Evolutionary conservation across 2,888 invertebrate species (phyloP), one percentile per base, ranked within the genome.

Genomic region (Macrophya annulata): DNA sequence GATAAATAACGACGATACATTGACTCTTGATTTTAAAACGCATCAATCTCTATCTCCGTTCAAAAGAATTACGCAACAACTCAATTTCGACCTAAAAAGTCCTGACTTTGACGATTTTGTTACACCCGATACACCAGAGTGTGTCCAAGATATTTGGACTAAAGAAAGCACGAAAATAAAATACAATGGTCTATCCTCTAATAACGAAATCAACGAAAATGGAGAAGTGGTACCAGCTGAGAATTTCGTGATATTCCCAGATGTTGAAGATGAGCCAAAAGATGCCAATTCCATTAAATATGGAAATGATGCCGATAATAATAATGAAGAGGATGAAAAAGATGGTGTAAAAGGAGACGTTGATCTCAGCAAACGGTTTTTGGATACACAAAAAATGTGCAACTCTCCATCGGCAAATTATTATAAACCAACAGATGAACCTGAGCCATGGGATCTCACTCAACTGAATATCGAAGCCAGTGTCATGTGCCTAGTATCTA

Each of bases 401-500:
- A 95, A 95, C 88, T 96, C 96, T 82, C 96, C 96, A 43, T 96
- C 96, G 21, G 96, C 97, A 1, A 97, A 97, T 93, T 97, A 97
- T 91, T 97, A 97, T 91, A 96, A 97, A 86, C 97, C 97, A 0
- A 96, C 96, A 0, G 97, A 97, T 90, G 97, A 97, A 90, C 97
- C 97, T 0, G 97, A 98, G 91, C 98, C 98, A 0, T 96, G 97
- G 95, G 98, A 98, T 92, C 94, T 98, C 86, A 98, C 97, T 0
- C 96, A 97, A 89, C 93, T 98, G 62, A 98, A 98, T 91, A 97
- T 97, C 84, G 97, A 98, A 93, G 98, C 98, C 0, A 97, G 97
- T 90, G 96, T 98, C 8, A 97, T 98, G 96, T 98, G 97, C 92
- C 94, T 98, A 87, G 96, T 97, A 40, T 97, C 97, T 89, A 97